Evolutionary conservation across 2,113 vertebrate genomes (phyloP), one percentile per base, ranked within the genome.

Genomic region (Oryzias melastigma): DNA sequence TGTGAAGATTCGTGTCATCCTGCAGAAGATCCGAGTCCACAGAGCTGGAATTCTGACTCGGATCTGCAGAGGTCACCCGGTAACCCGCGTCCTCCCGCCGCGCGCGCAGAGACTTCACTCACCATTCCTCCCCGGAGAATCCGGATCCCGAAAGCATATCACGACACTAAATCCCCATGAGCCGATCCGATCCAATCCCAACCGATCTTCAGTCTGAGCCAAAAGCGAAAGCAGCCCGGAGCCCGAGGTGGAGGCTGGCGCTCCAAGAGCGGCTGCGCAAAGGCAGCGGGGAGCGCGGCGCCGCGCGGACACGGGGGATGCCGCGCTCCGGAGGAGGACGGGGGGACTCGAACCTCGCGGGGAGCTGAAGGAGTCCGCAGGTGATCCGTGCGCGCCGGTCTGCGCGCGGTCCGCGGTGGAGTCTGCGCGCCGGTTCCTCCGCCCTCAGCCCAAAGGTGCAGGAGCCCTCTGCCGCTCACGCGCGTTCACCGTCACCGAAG

Each of bases 81-180:
- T 35, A 35, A 35, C 35, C 35, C 35, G 35, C 35, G 35, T 35
- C 35, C 35, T 10, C 35, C 35, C 35, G 10, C 35, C 35, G 35
- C 8, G 35, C 35, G 35, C 35, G 35, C 35, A 13, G 56, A 14
- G n/a, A 17, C 7, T 71, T 0, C 5, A 86, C 84, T 86, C 76
- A 86, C 84, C 84, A 81, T 83, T 58, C 80, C 78, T 73, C 22
- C 20, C 67, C 49, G 66, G 58, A 75, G 58, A 29, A 73, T 62
- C 70, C 75, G 68, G 68, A 17, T 81, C 47, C 73, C 6, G 62
- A 22, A 35, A 77, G 51, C 76, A 65, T 81, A 73, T 77, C 78
- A 83, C 78, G 78, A 65, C 71, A 44, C 81, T 73, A 83, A 77
- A 80, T 80, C 71, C 78, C 68, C 71, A 45, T 20, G 58, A 65